These are phyloP conservation scores for Gorsachius goisagi DNA, from an alignment of 2,113 vertebrate genomes.

Conservation along the genomic window DNA sequence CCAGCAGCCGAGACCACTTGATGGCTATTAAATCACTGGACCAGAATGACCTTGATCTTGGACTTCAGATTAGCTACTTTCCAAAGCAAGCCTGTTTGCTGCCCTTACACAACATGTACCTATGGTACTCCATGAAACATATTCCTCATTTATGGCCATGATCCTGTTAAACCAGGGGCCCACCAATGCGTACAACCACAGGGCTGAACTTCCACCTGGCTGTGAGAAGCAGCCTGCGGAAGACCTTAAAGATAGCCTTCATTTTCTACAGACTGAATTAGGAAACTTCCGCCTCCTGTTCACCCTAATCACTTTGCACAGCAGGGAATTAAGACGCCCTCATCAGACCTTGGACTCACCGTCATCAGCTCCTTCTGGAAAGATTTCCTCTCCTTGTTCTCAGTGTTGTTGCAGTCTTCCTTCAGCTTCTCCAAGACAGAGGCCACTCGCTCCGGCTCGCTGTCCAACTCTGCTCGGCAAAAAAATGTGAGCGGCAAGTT, in stretches of 20 bases:
- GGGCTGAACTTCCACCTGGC: background rate
- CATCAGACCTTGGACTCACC: constrained; percentile 67
- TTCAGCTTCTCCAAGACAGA: constrained; percentile 93
- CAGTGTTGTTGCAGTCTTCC: constrained; percentile 90
- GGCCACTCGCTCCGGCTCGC: constrained; percentile 90
- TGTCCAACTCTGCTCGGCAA: constrained; percentile 89
- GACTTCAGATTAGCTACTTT: background rate
- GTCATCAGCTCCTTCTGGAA: constrained; percentile 96
- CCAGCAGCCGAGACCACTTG: background rate
- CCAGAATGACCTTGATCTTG: background rate
- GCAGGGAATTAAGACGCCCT: fast-evolving
- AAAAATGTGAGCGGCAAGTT: constrained; percentile 87
- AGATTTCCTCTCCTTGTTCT: constrained; percentile 90
- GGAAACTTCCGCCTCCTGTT: fast-evolving
- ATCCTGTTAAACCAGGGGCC: background rate
- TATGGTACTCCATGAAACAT: fast-evolving
- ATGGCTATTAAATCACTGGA: background rate
- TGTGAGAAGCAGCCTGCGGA: background rate
- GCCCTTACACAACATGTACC: background rate
- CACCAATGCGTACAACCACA: fast-evolving
- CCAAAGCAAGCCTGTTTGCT: background rate
- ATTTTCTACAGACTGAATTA: background rate
- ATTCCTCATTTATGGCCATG: fast-evolving
- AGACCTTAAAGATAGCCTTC: background rate
- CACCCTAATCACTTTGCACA: fast-evolving